Conservation (phyloP, 2,113 vertebrate species). For the Lipophrys pholis region DNA sequence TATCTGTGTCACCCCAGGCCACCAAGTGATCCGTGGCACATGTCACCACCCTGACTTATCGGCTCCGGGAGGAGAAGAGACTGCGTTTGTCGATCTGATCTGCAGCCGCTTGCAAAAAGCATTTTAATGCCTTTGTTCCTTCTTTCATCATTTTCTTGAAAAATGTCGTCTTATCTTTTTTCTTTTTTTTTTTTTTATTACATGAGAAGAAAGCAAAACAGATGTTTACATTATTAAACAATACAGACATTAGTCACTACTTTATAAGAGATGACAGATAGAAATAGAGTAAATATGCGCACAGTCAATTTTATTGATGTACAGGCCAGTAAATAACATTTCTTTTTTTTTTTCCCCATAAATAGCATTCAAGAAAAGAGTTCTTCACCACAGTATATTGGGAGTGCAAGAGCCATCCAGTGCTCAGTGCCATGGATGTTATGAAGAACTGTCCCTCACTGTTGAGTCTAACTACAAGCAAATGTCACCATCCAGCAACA, state of each 20-base stretch:
- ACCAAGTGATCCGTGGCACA: constrained; percentile 43
- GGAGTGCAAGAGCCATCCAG: constrained; percentile 62
- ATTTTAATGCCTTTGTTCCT: constrained; percentile 4
- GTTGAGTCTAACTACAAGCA: constrained; percentile 40
- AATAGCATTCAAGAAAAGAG: constrained; percentile 82
- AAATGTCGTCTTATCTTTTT: neutral
- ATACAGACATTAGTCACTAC: neutral
- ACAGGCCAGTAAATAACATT: constrained; percentile 83
- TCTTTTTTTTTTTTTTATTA: constrained; percentile 6
- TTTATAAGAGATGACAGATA: constrained; percentile 21
- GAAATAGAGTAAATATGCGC: constrained; percentile 76
- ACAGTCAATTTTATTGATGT: constrained; percentile 93
- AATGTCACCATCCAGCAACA: constrained; percentile 44
- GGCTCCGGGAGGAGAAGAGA: constrained; percentile 44
- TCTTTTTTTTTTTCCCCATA: constrained; percentile 82
- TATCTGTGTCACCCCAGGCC: constrained; percentile 64
- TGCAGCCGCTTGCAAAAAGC: neutral
- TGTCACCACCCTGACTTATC: constrained; percentile 58
- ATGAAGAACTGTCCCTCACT: constrained; percentile 41
- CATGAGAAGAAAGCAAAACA: constrained; percentile 9
- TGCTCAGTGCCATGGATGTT: constrained; percentile 49
- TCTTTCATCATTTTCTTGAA: no score
- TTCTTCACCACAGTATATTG: constrained; percentile 62
- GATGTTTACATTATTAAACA: constrained; percentile 2
- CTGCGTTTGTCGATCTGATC: constrained; percentile 49